These are phyloP conservation scores for Cephus runcator DNA, from an alignment of 2,888 invertebrate species.

Conservation along the genomic window DNA sequence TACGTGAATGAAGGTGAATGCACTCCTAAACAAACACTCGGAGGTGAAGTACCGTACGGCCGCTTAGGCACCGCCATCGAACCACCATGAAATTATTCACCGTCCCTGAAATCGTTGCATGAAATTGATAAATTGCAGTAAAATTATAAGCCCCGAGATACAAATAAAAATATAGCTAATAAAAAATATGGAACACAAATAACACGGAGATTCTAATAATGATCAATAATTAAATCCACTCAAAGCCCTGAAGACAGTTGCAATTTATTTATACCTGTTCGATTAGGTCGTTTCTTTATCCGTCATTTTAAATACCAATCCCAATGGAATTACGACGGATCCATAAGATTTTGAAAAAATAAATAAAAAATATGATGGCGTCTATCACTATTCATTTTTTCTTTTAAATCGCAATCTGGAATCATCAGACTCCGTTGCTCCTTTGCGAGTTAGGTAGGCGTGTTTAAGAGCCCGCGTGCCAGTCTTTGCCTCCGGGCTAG, in stretches of 20 bases:
- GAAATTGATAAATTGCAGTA: not conserved
- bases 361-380: not conserved
- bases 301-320: not conserved
- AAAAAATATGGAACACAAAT: not conserved
- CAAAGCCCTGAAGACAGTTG: not conserved
- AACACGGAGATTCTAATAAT: not conserved
- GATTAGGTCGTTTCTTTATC: not conserved
- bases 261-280: not conserved
- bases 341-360: not conserved
- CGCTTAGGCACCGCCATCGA: not conserved
- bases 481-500: slow-evolving; percentile 13
- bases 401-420: not conserved
- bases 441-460: not conserved
- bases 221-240: not conserved
- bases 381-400: not conserved
- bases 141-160: not conserved
- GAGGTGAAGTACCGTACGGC: slow-evolving; percentile 5
- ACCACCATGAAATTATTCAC: slow-evolving; percentile 1
- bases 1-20: slow-evolving; percentile 23
- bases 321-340: not conserved
- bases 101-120: not conserved
- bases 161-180: not conserved
- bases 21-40: slow-evolving; percentile 16
- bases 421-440: not conserved
- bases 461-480: not conserved